These are phyloP conservation scores for Solea senegalensis DNA, from an alignment of 2,113 vertebrate genomes.

Conservation along the genomic window DNA sequence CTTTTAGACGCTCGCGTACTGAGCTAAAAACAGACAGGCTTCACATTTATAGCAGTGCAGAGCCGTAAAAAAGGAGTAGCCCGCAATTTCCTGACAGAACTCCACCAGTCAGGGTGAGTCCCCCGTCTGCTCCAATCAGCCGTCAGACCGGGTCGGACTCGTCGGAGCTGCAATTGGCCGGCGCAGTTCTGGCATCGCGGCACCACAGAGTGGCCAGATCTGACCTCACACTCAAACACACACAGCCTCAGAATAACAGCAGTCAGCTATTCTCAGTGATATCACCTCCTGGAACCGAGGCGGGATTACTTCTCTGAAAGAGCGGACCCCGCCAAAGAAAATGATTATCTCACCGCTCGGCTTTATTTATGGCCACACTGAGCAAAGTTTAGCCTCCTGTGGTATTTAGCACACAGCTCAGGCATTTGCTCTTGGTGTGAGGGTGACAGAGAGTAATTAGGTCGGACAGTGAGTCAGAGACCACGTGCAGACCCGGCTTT, in stretches of 20 bases:
- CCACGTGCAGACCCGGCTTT: no score
- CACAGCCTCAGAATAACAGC: slow-evolving; percentile 34
- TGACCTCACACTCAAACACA: slow-evolving; percentile 18
- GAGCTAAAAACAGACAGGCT: slow-evolving; percentile 61
- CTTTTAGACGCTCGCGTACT: slow-evolving; percentile 25
- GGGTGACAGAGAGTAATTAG: no score
- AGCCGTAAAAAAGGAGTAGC: slow-evolving; percentile 59
- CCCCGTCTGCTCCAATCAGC: slow-evolving; percentile 52
- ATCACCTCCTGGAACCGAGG: slow-evolving; percentile 10
- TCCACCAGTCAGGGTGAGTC: slow-evolving; percentile 45
- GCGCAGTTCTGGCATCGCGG: slow-evolving; percentile 14
- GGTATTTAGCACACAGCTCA: not conserved
- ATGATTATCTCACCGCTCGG: not conserved
- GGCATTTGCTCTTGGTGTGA: not conserved
- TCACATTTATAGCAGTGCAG: slow-evolving; percentile 48
- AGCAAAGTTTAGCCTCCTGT: not conserved
- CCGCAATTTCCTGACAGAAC: slow-evolving; percentile 52
- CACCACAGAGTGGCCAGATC: slow-evolving; percentile 2
- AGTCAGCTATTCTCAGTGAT: slow-evolving; percentile 31
- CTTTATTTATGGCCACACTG: not conserved
- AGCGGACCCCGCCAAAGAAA: slow-evolving; percentile 7
- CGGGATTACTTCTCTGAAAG: slow-evolving; percentile 13
- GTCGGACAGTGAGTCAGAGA: slow-evolving; percentile 6
- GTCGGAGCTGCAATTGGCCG: slow-evolving; percentile 32
- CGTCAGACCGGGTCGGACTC: slow-evolving; percentile 35